Evolutionary conservation across 2,888 invertebrate genomes (phyloP), one percentile per base, ranked within the genome.

Genomic region (Oxyteleia sp.): DNA sequence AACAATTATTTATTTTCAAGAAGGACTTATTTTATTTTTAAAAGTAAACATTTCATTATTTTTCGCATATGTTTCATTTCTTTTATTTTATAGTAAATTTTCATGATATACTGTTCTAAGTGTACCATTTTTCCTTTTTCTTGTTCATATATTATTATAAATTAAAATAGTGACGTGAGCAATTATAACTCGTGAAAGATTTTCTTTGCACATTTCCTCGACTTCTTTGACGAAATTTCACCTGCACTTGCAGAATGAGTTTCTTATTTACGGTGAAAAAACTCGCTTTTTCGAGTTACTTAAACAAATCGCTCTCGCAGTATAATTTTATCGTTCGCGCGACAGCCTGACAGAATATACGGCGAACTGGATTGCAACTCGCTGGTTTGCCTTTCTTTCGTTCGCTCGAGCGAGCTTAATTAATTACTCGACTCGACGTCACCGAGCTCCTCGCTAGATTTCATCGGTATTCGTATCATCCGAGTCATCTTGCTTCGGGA

Each of bases 321-420:
- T 72, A 66, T 79, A 79, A 79, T 80, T 72, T 64, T 80, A 72
- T 66, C 80, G 38, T 45, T 38, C 57, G 29, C 43, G 45, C 35
- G 78, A 79, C 32, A 63, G 35, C 2, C 41, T 57, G 79, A 43
- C 55, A 47, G 47, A 63, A 45, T 64, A 66, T 72, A 66, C 53
- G 43, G 53, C 69, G 69, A 69, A 81, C 81, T 81, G 69, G 81
- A 75, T 75, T 75, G 53, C 76, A 83, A 78, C 69, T 64, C 51
- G 74, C 59, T 53, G 84, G 82, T 85, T 84, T 74, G 84, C 84
- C 81, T 83, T 85, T 85, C 82, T 84, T 84, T 78, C 82, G 63
- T 59, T 64, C 55, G 55, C 80, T 80, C 49, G 79, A 69, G 74
- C 71, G 85, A 71, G 78, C 81, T 82, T 84, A 85, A 86, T 85